A percentile compares a stretch with the other conserved stretches of the same genome.
phyloP scores from a whole-genome alignment of 2,888 invertebrate genomes.

The Glomeris marginata region DNA sequence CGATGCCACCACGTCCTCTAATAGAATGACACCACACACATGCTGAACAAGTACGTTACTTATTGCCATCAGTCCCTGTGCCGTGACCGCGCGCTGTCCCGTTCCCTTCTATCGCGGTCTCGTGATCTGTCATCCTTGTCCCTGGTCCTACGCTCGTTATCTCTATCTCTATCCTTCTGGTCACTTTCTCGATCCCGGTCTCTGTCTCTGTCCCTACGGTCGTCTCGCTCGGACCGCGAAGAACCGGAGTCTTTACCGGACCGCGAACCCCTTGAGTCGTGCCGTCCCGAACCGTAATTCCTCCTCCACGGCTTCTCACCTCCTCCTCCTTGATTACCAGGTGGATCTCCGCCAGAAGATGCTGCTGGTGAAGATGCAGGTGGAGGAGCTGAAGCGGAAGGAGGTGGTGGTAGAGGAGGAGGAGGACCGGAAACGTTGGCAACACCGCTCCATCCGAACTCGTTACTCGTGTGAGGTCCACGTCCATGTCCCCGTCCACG shows the following conservation, averaged over 20 bases:
- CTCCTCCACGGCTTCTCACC: too few species aligned
- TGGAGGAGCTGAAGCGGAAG: neutral
- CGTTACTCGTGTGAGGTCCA: too few species aligned
- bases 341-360: neutral
- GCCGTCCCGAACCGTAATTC: neutral
- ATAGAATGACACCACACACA: too few species aligned
- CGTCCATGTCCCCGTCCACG: constrained; percentile 6
- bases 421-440: neutral
- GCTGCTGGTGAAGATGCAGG: neutral
- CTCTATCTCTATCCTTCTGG: neutral
- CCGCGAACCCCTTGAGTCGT: neutral
- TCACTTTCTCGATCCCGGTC: neutral
- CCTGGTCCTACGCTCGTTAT: neutral
- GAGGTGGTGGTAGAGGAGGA: constrained; percentile 4
- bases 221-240: constrained; percentile 2
- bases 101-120: too few species aligned
- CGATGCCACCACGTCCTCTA: too few species aligned
- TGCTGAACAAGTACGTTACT: too few species aligned
- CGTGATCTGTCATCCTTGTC: neutral
- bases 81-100: too few species aligned
- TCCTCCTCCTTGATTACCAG: neutral
- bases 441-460: constrained; percentile 4
- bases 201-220: neutral
- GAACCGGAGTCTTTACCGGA: neutral
- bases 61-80: too few species aligned